Evolutionary conservation across 2,797 vertebrate species (phyloP).

Genomic region (Cottoperca gobio): DNA sequence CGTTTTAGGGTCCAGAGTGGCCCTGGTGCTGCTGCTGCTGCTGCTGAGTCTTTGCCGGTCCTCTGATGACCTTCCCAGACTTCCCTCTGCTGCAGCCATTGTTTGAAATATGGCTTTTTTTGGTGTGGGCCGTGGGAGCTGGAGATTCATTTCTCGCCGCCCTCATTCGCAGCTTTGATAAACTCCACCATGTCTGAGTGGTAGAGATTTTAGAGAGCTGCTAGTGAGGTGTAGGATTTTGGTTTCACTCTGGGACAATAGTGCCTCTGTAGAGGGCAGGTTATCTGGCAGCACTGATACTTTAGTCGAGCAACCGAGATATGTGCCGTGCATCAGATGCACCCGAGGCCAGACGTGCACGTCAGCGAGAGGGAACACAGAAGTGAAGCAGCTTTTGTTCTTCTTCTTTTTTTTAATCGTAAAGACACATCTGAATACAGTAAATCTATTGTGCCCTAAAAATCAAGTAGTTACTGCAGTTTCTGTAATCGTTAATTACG

Average conservation of each 20-base stretch:
- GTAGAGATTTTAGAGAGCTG: slow-evolving; percentile 56
- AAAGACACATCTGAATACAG: slow-evolving; percentile 30
- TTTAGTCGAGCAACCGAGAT: slow-evolving; percentile 53
- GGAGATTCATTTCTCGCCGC: slow-evolving; percentile 35
- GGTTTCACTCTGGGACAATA: slow-evolving; percentile 80
- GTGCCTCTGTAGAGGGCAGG: slow-evolving; percentile 71
- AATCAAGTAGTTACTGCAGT: slow-evolving; percentile 4
- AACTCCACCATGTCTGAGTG: slow-evolving; percentile 71
- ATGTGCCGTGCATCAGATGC: slow-evolving; percentile 39
- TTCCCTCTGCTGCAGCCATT: slow-evolving; percentile 81
- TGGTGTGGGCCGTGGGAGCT: slow-evolving; percentile 55
- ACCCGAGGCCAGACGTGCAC: slow-evolving; percentile 51
- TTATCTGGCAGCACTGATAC: slow-evolving; percentile 66
- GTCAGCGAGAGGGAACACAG: slow-evolving; percentile 51
- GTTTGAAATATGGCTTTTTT: slow-evolving; percentile 62
- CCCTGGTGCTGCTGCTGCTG: slow-evolving; percentile 29
- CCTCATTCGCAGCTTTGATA: slow-evolving; percentile 66
- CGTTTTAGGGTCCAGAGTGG: slow-evolving; percentile 45
- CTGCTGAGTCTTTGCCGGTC: slow-evolving; percentile 41
- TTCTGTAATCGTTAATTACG: slow-evolving; percentile 25
- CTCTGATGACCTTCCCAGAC: slow-evolving; percentile 80
- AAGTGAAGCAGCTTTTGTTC: slow-evolving; percentile 55
- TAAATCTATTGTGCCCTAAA: slow-evolving; percentile 41
- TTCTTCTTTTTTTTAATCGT: slow-evolving; percentile 10
- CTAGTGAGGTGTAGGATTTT: slow-evolving; percentile 60